Percentiles rank a stretch among this genome's conserved stretches.
Conservation (phyloP, 1,140 invertebrate species). For the Tribolium madens region DNA sequence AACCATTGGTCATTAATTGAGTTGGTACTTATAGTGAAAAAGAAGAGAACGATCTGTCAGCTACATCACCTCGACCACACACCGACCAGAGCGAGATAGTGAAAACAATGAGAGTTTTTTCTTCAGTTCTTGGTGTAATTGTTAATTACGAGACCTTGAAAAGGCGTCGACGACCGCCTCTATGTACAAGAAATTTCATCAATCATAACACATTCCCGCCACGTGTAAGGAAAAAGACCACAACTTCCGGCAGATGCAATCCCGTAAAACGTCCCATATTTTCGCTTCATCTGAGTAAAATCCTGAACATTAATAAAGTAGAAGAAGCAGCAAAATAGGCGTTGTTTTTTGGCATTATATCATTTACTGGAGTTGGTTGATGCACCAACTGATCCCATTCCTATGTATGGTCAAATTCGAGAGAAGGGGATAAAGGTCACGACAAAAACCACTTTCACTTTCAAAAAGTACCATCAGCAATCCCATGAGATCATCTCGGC, state of each 20-base stretch:
- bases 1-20: background rate
- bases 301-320: background rate
- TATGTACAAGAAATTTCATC: slow-evolving; percentile 16
- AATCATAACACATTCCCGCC: slow-evolving; percentile 14
- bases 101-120: slow-evolving; percentile 15
- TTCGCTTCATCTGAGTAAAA: background rate
- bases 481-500: slow-evolving; percentile 26
- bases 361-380: background rate
- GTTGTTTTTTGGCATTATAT: too few relatives aligned
- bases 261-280: background rate
- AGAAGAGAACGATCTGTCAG: slow-evolving; percentile 1
- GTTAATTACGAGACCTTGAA: slow-evolving; percentile 20
- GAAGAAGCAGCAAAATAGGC: background rate
- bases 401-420: background rate
- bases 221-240: background rate
- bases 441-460: slow-evolving; percentile 40
- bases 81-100: background rate
- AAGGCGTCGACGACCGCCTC: slow-evolving; percentile 14
- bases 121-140: background rate
- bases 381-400: background rate
- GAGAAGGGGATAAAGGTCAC: slow-evolving; percentile 19
- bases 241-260: slow-evolving; percentile 39
- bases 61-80: background rate
- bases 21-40: background rate
- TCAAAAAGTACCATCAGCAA: slow-evolving; percentile 10